phyloP scores from a whole-genome alignment of 2,113 vertebrate species.

The Tyto alba region DNA sequence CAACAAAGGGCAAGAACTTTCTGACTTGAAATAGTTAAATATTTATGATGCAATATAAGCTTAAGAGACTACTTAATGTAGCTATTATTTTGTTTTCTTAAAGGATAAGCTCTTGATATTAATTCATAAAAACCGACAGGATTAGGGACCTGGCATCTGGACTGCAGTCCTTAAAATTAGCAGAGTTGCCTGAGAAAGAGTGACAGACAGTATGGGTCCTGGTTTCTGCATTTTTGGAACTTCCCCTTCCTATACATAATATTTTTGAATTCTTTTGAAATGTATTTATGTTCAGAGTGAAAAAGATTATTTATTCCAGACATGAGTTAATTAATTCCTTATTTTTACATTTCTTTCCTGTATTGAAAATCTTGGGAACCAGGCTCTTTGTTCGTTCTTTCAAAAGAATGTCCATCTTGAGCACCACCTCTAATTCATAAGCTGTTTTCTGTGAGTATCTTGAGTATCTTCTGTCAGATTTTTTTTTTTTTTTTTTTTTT shows the following conservation, averaged over 20 bases:
- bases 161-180: background rate
- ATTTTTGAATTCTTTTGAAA: constrained; percentile 15
- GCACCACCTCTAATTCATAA: background rate
- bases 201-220: background rate
- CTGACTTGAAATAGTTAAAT: background rate
- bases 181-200: background rate
- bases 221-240: background rate
- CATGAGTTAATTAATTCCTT: background rate
- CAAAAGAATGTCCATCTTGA: background rate
- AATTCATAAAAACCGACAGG: background rate
- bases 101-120: background rate
- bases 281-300: background rate
- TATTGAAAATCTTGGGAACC: background rate
- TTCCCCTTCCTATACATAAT: background rate
- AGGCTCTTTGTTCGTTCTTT: background rate
- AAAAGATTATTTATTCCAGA: constrained; percentile 4
- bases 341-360: background rate
- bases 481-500: background rate
- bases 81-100: background rate
- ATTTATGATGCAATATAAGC: background rate
- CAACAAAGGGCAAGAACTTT: background rate
- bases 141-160: background rate
- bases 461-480: background rate
- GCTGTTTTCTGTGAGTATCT: background rate
- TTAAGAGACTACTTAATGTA: background rate